Conservation (phyloP, 2,888 invertebrate species). For the Drosophila neutralis region DNA sequence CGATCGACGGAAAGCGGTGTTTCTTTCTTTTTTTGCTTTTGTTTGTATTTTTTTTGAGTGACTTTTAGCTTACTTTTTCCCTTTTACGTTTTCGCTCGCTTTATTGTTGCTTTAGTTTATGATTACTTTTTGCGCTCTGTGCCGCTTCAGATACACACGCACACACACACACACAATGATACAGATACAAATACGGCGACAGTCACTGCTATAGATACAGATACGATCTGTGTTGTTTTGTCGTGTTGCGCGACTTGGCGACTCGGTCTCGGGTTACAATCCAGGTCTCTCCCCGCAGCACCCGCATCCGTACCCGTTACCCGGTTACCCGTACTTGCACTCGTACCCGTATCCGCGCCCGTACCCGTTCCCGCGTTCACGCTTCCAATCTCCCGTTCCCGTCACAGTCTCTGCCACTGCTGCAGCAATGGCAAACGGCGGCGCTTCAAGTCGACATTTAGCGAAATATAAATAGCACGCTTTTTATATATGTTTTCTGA, state of each 20-base stretch:
- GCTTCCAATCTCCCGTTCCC: constrained; percentile 33
- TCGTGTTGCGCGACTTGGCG: constrained; percentile 57
- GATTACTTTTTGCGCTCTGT: constrained; percentile 69
- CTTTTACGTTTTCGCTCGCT: constrained; percentile 53
- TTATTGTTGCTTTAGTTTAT: constrained; percentile 67
- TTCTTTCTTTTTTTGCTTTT: constrained; percentile 24
- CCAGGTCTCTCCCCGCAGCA: constrained; percentile 20
- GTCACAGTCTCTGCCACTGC: constrained; percentile 62
- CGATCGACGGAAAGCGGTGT: constrained; percentile 43
- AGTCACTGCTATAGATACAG: constrained; percentile 65
- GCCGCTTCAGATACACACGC: constrained; percentile 47
- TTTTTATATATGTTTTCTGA: constrained; percentile 72
- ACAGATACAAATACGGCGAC: constrained; percentile 46
- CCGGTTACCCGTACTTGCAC: constrained; percentile 6
- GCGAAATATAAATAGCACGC: constrained; percentile 78
- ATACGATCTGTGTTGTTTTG: constrained; percentile 71
- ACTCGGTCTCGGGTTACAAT: constrained; percentile 57
- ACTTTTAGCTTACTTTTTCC: constrained; percentile 55
- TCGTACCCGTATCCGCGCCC: constrained; percentile 15
- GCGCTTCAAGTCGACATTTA: constrained; percentile 75
- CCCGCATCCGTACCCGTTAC: constrained; percentile 14
- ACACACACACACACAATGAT: constrained; percentile 41
- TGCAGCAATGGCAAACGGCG: constrained; percentile 47
- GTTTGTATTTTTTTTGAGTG: constrained; percentile 39
- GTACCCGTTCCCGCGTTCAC: constrained; percentile 28